Evolutionary conservation across 2,113 vertebrate species (phyloP), one percentile per base, ranked within the genome.

Genomic region (Laterallus jamaicensis): DNA sequence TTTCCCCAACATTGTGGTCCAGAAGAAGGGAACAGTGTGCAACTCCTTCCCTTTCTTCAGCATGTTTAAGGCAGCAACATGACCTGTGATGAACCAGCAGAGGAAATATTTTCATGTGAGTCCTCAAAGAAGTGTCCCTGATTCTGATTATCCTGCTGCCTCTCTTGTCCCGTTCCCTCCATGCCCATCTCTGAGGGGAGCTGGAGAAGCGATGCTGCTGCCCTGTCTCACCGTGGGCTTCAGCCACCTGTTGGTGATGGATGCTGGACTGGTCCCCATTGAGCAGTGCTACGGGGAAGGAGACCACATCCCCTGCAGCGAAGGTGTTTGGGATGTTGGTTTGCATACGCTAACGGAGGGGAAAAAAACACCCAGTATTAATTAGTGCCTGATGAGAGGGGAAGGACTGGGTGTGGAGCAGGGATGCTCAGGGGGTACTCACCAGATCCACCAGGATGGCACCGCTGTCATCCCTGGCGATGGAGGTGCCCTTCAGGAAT

Each of bases 221-320:
- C 3, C 1, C 35, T 28, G 31, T 35, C 96, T 96, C 81, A 99
- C 99, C 99, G 0, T 99, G 99, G n/a, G 98, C 97, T 29, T 99
- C 98, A 3, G 99, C 98, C 92, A 99, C 96, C 74, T 99, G 99
- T 95, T 99, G 99, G 96, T 99, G 99, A 28, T 93, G 96, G 76
- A 99, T 98, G 94, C 97, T 98, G 70, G 98, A 95, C 11, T 16
- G 95, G 44, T 98, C 92, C 90, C 98, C 95, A 0, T 86, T 95
- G 6, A 96, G 95, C 68, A 98, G 97, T 0, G 95, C 84, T 20
- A 99, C 98, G 4, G 99, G 99, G 92, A 99, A 99, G 56, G 98
- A 98, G 13, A 97, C 97, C 31, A 99, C 97, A 4, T 99, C 99
- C 42, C 99, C 99, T 15, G 98, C 99, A 31, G 98, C 97, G 2